These are phyloP conservation scores for Pollenia griseotomentosa DNA, from an alignment of 2,888 invertebrate genomes.

Conservation along the genomic window DNA sequence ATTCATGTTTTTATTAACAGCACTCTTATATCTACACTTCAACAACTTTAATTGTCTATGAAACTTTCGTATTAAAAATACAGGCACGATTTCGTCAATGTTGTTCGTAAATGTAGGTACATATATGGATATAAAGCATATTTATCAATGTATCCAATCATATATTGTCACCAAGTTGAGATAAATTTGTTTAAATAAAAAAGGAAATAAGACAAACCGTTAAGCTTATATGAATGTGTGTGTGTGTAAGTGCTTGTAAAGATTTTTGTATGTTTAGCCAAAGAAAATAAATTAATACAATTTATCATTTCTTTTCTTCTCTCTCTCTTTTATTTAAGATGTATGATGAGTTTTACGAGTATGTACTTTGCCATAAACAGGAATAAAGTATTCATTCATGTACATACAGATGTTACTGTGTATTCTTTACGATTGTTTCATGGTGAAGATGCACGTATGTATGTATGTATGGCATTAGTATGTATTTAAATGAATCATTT, in stretches of 20 bases:
- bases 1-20: not conserved
- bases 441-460: too few relatives aligned
- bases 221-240: not conserved
- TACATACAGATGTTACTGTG: not conserved
- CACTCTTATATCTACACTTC: not conserved
- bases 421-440: not conserved
- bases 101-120: not conserved
- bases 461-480: too few relatives aligned
- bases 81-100: constrained; percentile 14
- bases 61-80: constrained; percentile 24
- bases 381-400: constrained; percentile 16
- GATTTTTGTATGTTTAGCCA: constrained; percentile 37
- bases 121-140: constrained; percentile 1
- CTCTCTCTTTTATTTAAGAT: not conserved
- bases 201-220: not conserved
- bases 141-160: constrained; percentile 10
- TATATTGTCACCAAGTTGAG: constrained; percentile 16
- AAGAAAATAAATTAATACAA: constrained; percentile 81
- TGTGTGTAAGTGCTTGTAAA: not conserved
- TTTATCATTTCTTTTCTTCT: constrained; percentile 79
- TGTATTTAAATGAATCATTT: constrained; percentile 23
- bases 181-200: constrained; percentile 25
- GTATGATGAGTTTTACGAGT: not conserved
- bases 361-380: constrained; percentile 4
- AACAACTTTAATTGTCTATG: constrained; percentile 38